phyloP scores from a whole-genome alignment of 2,888 invertebrate species.

The Orthosia gracilis region DNA sequence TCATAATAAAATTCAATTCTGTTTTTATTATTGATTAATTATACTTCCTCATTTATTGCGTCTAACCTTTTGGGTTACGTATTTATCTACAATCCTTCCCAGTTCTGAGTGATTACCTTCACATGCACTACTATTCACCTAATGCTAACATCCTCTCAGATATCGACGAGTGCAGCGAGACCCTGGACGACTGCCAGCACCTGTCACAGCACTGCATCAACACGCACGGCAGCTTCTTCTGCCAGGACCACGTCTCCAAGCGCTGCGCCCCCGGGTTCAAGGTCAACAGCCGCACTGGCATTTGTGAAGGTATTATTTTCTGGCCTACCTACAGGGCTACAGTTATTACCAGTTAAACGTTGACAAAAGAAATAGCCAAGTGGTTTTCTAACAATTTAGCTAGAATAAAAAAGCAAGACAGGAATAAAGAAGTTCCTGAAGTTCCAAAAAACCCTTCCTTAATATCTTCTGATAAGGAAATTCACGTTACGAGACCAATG shows the following conservation, averaged over 20 bases:
- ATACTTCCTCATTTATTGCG: too few relatives aligned
- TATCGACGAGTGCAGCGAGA: conserved; percentile 94
- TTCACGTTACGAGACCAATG: too few relatives aligned
- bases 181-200: conserved; percentile 92
- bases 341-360: too few relatives aligned
- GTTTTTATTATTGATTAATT: too few relatives aligned
- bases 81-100: background rate
- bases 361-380: too few relatives aligned
- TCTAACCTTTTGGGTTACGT: background rate
- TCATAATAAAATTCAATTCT: too few relatives aligned
- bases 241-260: conserved; percentile 92
- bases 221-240: conserved; percentile 93
- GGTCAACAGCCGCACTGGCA: conserved; percentile 88
- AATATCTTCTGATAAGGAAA: too few relatives aligned
- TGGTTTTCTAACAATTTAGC: too few relatives aligned
- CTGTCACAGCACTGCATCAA: conserved; percentile 94
- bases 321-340: background rate
- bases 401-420: too few relatives aligned
- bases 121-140: background rate
- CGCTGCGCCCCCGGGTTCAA: conserved; percentile 93
- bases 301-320: conserved; percentile 90
- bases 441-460: too few relatives aligned
- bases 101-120: background rate
- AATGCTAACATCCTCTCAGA: conserved; percentile 86
- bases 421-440: too few relatives aligned